These are phyloP conservation scores for Oscheius onirici DNA, from an alignment of 2,888 invertebrate species.

Conservation along the genomic window DNA sequence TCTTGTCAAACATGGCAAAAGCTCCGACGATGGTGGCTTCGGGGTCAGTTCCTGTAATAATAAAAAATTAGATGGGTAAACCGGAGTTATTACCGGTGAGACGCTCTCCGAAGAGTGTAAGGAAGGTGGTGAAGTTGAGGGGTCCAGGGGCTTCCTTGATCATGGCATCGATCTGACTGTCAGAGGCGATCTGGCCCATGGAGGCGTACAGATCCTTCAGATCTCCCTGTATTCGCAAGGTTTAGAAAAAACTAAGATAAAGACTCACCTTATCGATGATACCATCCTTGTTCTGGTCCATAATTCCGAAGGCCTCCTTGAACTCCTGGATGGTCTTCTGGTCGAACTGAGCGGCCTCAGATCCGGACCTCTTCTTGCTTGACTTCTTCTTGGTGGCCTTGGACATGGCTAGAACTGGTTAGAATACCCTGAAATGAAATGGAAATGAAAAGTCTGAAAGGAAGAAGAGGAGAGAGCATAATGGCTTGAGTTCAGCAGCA, in stretches of 20 bases:
- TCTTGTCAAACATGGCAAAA: slow-evolving; percentile 75
- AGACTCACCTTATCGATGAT: slow-evolving; percentile 56
- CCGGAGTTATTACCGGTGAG: slow-evolving; percentile 65
- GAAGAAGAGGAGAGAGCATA: neutral
- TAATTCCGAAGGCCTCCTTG: slow-evolving; percentile 77
- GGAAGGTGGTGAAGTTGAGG: slow-evolving; percentile 72
- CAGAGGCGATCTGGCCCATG: slow-evolving; percentile 72
- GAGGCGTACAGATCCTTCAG: slow-evolving; percentile 75
- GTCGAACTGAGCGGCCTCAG: slow-evolving; percentile 75
- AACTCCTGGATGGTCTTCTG: slow-evolving; percentile 75
- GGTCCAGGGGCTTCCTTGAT: slow-evolving; percentile 72
- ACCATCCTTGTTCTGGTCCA: slow-evolving; percentile 75
- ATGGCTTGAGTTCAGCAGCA: neutral
- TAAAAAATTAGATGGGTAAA: neutral
- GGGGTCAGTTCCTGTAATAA: slow-evolving; percentile 75
- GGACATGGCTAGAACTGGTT: slow-evolving; percentile 11
- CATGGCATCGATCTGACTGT: slow-evolving; percentile 71
- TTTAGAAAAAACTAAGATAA: neutral
- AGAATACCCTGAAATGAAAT: neutral
- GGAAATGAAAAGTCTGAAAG: neutral
- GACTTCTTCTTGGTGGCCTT: slow-evolving; percentile 67
- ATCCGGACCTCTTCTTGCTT: slow-evolving; percentile 73
- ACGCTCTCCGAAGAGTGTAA: slow-evolving; percentile 72
- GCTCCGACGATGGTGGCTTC: slow-evolving; percentile 75
- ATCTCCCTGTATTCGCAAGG: slow-evolving; percentile 70